Conservation (phyloP, 1,140 invertebrate species). For the Gonatopus flavifemur region DNA sequence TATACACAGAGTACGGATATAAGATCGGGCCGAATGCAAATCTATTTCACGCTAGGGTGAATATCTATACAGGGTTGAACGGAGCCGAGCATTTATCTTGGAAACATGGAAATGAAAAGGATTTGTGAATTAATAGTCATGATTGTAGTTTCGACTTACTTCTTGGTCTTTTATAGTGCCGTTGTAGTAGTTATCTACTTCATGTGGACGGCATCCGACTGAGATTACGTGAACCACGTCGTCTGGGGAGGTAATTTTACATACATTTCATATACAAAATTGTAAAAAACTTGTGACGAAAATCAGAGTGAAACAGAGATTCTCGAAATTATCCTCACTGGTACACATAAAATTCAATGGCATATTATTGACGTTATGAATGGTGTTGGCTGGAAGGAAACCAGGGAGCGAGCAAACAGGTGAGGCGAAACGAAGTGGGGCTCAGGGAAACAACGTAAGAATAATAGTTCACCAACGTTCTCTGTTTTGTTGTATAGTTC, state of each 20-base stretch:
- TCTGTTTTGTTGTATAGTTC: slow-evolving; percentile 46
- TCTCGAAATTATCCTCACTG: no score
- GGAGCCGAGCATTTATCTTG: background rate
- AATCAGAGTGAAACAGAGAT: no score
- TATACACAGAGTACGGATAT: slow-evolving; percentile 1
- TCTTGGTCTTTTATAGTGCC: slow-evolving; percentile 47
- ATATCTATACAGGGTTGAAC: slow-evolving; percentile 4
- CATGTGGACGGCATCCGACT: slow-evolving; percentile 33
- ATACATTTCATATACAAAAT: no score
- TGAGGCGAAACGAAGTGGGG: slow-evolving; percentile 40
- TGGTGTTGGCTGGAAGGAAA: no score
- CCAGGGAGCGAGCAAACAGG: slow-evolving; percentile 24
- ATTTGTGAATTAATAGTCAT: slow-evolving; percentile 43
- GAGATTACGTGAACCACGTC: no score
- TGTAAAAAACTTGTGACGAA: no score
- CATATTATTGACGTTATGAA: no score
- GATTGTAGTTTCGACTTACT: slow-evolving; percentile 42
- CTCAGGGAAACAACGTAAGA: slow-evolving; percentile 40
- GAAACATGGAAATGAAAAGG: slow-evolving; percentile 39
- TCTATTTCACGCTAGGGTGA: slow-evolving; percentile 1
- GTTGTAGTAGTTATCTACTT: slow-evolving; percentile 40
- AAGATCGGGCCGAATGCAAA: slow-evolving; percentile 8
- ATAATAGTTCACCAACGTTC: slow-evolving; percentile 48
- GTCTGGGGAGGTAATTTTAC: no score
- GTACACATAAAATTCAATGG: no score